Evolutionary conservation across 2,888 invertebrate genomes (phyloP).

Genomic region (Proisotoma minuta): DNA sequence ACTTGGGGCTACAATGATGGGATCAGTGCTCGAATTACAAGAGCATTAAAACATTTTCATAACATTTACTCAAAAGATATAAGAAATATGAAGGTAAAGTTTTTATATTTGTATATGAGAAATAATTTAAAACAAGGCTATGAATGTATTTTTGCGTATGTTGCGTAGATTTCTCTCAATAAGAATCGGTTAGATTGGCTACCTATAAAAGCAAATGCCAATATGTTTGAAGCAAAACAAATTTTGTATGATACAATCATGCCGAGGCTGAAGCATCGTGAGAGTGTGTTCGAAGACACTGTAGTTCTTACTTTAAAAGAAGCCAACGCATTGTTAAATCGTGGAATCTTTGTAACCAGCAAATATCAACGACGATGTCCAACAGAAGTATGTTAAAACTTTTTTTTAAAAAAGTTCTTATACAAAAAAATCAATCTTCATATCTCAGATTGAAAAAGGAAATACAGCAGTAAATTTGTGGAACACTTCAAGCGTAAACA

Average conservation of each 20-base stretch:
- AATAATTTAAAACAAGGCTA: too few species aligned
- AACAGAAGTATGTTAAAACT: slow-evolving; percentile 58
- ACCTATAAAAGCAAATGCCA: slow-evolving; percentile 26
- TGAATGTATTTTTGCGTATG: background rate
- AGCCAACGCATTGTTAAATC: slow-evolving; percentile 57
- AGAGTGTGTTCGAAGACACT: slow-evolving; percentile 34
- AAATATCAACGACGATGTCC: slow-evolving; percentile 63
- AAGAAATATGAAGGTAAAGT: slow-evolving; percentile 19
- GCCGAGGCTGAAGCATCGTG: slow-evolving; percentile 27
- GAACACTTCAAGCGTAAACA: slow-evolving; percentile 35
- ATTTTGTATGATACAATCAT: slow-evolving; percentile 11
- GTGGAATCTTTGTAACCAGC: slow-evolving; percentile 61
- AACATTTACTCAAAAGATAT: slow-evolving; percentile 24
- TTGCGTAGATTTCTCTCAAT: slow-evolving; percentile 24
- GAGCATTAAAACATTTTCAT: slow-evolving; percentile 29
- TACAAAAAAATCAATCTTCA: background rate
- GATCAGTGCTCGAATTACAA: slow-evolving; percentile 15
- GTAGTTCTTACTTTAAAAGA: slow-evolving; percentile 23
- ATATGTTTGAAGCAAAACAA: slow-evolving; percentile 25
- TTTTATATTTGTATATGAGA: too few species aligned
- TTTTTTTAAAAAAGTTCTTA: slow-evolving; percentile 51
- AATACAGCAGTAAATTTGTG: slow-evolving; percentile 39
- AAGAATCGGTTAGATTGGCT: slow-evolving; percentile 27
- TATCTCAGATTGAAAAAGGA: slow-evolving; percentile 20
- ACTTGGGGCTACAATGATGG: slow-evolving; percentile 33